These are phyloP conservation scores for Cecidostiba fungosa DNA, from an alignment of 2,888 invertebrate species.

Conservation along the genomic window DNA sequence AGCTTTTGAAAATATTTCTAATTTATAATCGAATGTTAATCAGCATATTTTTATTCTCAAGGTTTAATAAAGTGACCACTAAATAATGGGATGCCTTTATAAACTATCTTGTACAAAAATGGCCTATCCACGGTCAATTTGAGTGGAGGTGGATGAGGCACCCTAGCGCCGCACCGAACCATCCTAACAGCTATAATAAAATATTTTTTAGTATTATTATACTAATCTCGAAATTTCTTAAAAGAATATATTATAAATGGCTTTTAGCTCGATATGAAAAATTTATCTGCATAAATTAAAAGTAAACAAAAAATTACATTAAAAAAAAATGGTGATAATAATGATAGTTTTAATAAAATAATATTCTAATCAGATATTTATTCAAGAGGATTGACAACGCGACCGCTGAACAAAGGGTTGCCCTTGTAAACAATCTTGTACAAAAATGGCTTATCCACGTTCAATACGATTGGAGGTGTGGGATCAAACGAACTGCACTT, in stretches of 20 bases:
- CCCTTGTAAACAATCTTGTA: slow-evolving; percentile 68
- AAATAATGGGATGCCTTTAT: slow-evolving; percentile 61
- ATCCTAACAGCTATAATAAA: slow-evolving; percentile 8
- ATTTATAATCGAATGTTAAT: too few species aligned
- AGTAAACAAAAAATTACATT: too few species aligned
- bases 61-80: slow-evolving; percentile 59
- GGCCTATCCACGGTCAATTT: slow-evolving; percentile 73
- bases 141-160: slow-evolving; percentile 50
- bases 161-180: background rate
- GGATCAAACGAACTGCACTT: background rate
- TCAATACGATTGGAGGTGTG: background rate
- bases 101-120: slow-evolving; percentile 70
- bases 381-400: slow-evolving; percentile 55
- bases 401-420: slow-evolving; percentile 62
- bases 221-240: too few species aligned
- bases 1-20: too few species aligned
- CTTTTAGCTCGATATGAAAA: too few species aligned
- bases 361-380: background rate
- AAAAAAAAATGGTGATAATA: too few species aligned
- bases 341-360: too few species aligned
- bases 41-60: background rate
- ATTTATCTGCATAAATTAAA: too few species aligned
- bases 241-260: too few species aligned
- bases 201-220: background rate
- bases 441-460: slow-evolving; percentile 73